Conservation (phyloP, 2,888 invertebrate species). For the Pristionchus arcanus region DNA sequence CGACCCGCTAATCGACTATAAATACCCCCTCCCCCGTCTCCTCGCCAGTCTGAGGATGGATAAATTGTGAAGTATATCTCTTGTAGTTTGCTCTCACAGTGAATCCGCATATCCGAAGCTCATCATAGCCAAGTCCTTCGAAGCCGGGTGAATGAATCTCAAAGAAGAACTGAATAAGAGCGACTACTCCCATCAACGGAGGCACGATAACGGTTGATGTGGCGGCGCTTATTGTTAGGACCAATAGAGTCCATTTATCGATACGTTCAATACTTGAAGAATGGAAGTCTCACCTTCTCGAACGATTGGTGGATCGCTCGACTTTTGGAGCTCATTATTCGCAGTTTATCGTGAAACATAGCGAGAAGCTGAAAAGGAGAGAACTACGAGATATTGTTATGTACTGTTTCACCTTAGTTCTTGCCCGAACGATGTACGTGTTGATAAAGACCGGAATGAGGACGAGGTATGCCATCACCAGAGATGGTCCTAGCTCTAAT, state of each 20-base stretch:
- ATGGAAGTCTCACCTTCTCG: not conserved
- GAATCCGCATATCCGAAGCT: too few relatives aligned
- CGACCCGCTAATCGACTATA: too few relatives aligned
- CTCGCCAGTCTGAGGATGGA: too few relatives aligned
- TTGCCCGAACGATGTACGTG: not conserved
- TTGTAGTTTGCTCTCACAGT: too few relatives aligned
- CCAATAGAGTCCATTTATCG: not conserved
- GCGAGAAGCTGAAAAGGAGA: not conserved
- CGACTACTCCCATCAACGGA: not conserved
- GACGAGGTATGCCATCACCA: not conserved
- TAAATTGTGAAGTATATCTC: too few relatives aligned
- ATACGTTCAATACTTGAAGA: not conserved
- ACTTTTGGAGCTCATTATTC: not conserved
- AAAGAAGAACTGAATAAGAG: not conserved
- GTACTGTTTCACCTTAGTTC: not conserved
- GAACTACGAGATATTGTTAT: not conserved
- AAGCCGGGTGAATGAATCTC: not conserved
- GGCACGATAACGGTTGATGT: not conserved
- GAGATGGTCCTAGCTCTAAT: not conserved
- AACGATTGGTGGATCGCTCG: not conserved
- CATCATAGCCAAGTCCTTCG: not conserved
- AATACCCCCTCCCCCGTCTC: too few relatives aligned
- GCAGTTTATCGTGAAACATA: not conserved
- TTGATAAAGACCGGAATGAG: not conserved
- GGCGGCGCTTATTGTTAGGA: not conserved